Evolutionary conservation across 2,888 invertebrate species (phyloP), one percentile per base, ranked within the genome.

Genomic region (Melinopterus prodromus): DNA sequence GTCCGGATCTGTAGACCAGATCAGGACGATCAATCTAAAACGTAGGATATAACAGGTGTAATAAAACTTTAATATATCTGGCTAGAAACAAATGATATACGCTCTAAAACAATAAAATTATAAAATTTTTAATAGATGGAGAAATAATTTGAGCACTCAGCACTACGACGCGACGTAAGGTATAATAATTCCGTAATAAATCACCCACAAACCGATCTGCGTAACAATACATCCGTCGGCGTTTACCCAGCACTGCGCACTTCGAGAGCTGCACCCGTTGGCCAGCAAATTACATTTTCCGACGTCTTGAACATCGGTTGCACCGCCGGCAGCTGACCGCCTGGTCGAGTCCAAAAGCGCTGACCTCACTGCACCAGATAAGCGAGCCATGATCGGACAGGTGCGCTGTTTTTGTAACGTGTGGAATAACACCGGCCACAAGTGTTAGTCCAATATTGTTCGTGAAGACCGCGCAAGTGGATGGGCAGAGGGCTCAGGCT

Each of bases 391-490:
- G 53, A 53, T 53, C 53, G 53, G 53, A 53, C 53, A 53, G 53
- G 53, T 53, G 53, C 53, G 53, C 9, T 53, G 53, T 53, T 53
- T 53, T 53, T 53, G 53, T 53, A 53, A 53, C 53, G 53, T 12
- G 53, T 12, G 53, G 53, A 53, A 53, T 53, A 53, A 53, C 53
- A 53, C 2, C 53, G 53, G 53, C 53, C 53, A 53, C 53, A 53
- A 53, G 53, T 53, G 53, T 53, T 53, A 53, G 53, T 53, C 53
- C 53, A 53, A 53, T 53, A 53, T 53, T 53, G 53, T 53, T 53
- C 7, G 53, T 7, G 53, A 53, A 53, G 53, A 53, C 53, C 53
- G 53, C 1, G 53, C 53, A 53, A 53, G 53, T 53, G 53, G 53
- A 53, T 53, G 53, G 53, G 53, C 53, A 12, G 12, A 53, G 53